phyloP scores from a whole-genome alignment of 2,113 vertebrate species.

The Mus pahari region DNA sequence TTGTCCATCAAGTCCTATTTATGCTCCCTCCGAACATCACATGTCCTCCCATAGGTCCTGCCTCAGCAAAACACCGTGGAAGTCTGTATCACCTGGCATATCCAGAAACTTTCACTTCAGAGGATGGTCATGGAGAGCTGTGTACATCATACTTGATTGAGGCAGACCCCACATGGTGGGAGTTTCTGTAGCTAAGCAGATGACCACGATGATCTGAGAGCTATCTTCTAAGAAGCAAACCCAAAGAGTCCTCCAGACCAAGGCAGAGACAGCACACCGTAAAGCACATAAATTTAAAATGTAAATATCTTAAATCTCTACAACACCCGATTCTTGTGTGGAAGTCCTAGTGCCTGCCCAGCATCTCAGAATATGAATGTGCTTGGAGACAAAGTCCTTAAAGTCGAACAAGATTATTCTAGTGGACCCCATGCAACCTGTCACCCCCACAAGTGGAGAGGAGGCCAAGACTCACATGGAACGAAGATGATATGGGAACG shows the following conservation, averaged over 20 bases:
- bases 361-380: neutral
- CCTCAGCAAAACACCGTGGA: too few relatives aligned
- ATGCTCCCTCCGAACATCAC: too few relatives aligned
- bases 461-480: neutral
- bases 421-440: rapidly evolving
- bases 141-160: rapidly evolving
- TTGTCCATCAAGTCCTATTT: too few relatives aligned
- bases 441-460: neutral
- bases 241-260: neutral
- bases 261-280: neutral
- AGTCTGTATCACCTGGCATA: too few relatives aligned
- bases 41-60: too few relatives aligned
- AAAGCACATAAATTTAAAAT: neutral
- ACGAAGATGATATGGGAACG: neutral
- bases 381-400: neutral
- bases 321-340: rapidly evolving
- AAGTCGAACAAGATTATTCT: neutral
- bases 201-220: neutral
- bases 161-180: neutral
- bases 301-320: rapidly evolving
- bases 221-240: neutral
- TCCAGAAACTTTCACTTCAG: too few relatives aligned
- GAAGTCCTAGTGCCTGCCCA: neutral
- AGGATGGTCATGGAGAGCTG: rapidly evolving
- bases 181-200: neutral